Evolutionary conservation across 2,797 vertebrate species (phyloP).

Genomic region (Chrysocyon brachyurus): DNA sequence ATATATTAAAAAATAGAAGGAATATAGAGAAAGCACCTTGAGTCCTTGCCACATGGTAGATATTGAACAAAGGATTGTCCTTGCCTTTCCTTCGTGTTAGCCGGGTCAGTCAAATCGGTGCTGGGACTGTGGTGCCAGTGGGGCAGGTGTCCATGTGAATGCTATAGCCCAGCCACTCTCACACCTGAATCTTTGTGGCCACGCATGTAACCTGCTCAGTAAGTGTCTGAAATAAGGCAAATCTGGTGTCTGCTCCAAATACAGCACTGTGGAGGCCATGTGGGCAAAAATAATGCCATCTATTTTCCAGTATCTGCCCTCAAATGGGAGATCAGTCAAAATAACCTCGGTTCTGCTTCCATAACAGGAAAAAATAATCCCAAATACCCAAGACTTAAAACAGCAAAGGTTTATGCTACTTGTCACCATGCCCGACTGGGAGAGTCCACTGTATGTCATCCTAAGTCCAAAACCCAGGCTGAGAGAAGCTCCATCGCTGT

Average conservation of each 20-base stretch:
- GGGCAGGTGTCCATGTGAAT: accelerated
- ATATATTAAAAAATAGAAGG: no score
- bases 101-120: background rate
- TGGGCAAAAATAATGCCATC: background rate
- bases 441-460: accelerated
- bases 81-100: background rate
- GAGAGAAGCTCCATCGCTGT: background rate
- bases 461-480: background rate
- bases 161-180: background rate
- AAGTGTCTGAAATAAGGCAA: background rate
- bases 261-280: background rate
- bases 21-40: background rate
- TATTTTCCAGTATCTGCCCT: background rate
- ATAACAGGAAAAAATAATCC: background rate
- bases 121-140: accelerated
- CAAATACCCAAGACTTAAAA: background rate
- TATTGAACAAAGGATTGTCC: background rate
- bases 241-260: background rate
- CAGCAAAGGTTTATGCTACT: background rate
- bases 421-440: accelerated
- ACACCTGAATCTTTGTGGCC: background rate
- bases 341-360: no score
- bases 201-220: background rate
- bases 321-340: background rate
- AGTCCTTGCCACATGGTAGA: background rate